phyloP scores from a whole-genome alignment of 2,888 invertebrate species.

The Sisyra nigra region DNA sequence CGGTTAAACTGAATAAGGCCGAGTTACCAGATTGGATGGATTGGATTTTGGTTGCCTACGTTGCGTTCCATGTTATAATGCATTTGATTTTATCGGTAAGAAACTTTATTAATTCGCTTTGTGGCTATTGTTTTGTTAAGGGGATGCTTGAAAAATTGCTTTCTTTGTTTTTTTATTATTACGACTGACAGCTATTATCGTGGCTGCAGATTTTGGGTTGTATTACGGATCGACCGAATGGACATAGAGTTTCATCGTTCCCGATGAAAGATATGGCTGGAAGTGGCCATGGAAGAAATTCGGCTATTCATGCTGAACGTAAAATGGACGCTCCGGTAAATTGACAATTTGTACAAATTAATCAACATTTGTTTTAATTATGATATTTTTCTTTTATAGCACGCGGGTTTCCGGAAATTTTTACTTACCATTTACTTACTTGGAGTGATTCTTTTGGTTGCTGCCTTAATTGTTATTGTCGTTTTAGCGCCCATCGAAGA shows the following conservation, averaged over 20 bases:
- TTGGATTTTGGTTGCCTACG: constrained; percentile 77
- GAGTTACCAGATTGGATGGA: constrained; percentile 75
- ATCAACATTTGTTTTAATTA: constrained; percentile 2
- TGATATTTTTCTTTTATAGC: constrained; percentile 37
- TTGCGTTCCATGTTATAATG: constrained; percentile 74
- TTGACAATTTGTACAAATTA: constrained; percentile 12
- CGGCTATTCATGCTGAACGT: constrained; percentile 48
- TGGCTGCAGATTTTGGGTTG: constrained; percentile 56
- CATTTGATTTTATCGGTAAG: constrained; percentile 77
- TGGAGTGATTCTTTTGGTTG: constrained; percentile 48
- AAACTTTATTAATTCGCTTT: constrained; percentile 11
- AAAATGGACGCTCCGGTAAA: constrained; percentile 65
- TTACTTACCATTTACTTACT: constrained; percentile 65
- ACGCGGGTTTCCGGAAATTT: constrained; percentile 57
- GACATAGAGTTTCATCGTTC: constrained; percentile 60
- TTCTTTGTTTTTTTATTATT: neutral
- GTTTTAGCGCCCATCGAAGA: constrained; percentile 59
- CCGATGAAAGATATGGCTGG: constrained; percentile 72
- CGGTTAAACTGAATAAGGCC: constrained; percentile 71
- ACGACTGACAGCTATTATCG: constrained; percentile 13
- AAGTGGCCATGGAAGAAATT: constrained; percentile 36
- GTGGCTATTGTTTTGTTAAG: neutral
- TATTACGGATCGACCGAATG: constrained; percentile 53
- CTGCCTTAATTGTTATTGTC: constrained; percentile 57
- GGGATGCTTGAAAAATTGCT: neutral